These are phyloP conservation scores for Leucoptera coffeella DNA, from an alignment of 2,888 invertebrate species.

Conservation along the genomic window DNA sequence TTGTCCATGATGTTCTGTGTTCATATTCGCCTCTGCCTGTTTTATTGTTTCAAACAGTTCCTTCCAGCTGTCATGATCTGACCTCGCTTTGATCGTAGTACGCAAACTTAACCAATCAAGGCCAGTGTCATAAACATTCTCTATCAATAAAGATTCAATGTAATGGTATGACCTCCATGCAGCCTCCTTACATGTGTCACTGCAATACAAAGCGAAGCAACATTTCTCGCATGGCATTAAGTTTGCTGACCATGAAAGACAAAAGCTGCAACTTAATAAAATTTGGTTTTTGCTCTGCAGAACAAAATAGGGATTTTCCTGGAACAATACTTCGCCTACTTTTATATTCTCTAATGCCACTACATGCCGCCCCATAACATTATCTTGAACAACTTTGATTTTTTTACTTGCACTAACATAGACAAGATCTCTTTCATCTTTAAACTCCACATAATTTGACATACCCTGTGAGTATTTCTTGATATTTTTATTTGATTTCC, in stretches of 20 bases:
- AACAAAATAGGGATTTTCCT: constrained; percentile 66
- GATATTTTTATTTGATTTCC: constrained; percentile 1
- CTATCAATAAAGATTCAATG: constrained; percentile 68
- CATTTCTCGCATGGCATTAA: constrained; percentile 61
- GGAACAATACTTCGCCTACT: constrained; percentile 69
- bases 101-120: constrained; percentile 66
- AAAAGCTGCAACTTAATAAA: constrained; percentile 61
- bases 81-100: constrained; percentile 36
- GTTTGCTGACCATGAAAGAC: constrained; percentile 53
- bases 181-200: constrained; percentile 52
- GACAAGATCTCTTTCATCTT: constrained; percentile 16
- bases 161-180: constrained; percentile 67
- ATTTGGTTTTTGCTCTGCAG: constrained; percentile 43
- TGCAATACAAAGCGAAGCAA: constrained; percentile 61
- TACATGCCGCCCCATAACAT: constrained; percentile 64
- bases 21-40: constrained; percentile 18
- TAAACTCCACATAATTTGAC: constrained; percentile 1
- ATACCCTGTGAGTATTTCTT: too few relatives aligned
- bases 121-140: constrained; percentile 50
- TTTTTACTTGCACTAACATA: constrained; percentile 60
- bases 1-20: constrained; percentile 33
- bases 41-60: constrained; percentile 16
- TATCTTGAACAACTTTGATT: constrained; percentile 49
- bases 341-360: constrained; percentile 60
- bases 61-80: constrained; percentile 20